phyloP scores from a whole-genome alignment of 2,888 invertebrate species.

The Lasioglossum pauxillum region DNA sequence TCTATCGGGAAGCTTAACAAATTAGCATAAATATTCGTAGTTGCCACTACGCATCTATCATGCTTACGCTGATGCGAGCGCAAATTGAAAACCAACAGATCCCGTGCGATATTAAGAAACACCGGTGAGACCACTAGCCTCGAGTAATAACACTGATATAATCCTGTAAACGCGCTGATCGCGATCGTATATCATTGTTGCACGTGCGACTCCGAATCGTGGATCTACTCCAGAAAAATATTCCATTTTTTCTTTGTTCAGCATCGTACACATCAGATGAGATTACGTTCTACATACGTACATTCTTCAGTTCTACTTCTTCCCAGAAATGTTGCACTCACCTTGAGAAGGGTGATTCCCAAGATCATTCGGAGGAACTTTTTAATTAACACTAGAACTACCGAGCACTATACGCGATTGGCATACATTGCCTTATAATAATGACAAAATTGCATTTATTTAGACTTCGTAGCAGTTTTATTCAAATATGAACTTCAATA shows the following conservation, averaged over 20 bases:
- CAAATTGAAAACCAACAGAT: slow-evolving; percentile 56
- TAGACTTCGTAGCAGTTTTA: too few species aligned
- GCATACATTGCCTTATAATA: too few species aligned
- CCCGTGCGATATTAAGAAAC: slow-evolving; percentile 20
- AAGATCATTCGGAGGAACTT: too few species aligned
- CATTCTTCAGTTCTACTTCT: too few species aligned
- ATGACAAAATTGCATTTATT: too few species aligned
- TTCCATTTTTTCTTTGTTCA: neutral
- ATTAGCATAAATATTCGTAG: slow-evolving; percentile 60
- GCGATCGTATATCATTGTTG: neutral
- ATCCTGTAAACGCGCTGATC: slow-evolving; percentile 15
- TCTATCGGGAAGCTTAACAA: slow-evolving; percentile 56
- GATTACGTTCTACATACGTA: too few species aligned
- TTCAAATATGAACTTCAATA: too few species aligned
- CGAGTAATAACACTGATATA: slow-evolving; percentile 25
- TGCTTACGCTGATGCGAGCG: slow-evolving; percentile 38
- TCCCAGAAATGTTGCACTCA: too few species aligned
- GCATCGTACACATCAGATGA: too few species aligned
- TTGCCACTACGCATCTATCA: slow-evolving; percentile 45
- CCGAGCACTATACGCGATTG: too few species aligned
- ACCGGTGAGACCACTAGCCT: neutral
- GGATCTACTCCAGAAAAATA: neutral
- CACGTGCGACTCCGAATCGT: neutral
- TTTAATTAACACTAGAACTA: too few species aligned
- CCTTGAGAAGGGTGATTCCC: too few species aligned